These are phyloP conservation scores for Labroides dimidiatus DNA, from an alignment of 2,797 vertebrate genomes.

Conservation along the genomic window DNA sequence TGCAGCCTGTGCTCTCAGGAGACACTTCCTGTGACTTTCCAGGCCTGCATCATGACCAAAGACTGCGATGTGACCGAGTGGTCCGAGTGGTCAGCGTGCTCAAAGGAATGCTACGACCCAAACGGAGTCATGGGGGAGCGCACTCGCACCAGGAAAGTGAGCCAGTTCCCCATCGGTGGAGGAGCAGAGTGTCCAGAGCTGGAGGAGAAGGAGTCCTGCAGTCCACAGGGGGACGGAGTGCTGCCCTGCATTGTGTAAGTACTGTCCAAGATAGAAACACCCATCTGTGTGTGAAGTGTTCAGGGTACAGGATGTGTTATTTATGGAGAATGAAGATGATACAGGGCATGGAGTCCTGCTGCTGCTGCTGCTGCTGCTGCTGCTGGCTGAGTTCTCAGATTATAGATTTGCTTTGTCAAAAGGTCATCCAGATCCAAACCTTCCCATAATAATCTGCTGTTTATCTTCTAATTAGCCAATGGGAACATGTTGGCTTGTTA, in stretches of 20 bases:
- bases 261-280: not conserved
- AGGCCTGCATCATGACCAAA: conserved; percentile 92
- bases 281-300: no score
- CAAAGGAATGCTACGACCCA: conserved; percentile 89
- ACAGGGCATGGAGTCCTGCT: not conserved
- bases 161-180: conserved; percentile 88
- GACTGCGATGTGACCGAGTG: conserved; percentile 93
- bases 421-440: not conserved
- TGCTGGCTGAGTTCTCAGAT: not conserved
- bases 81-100: conserved; percentile 93
- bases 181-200: conserved; percentile 88
- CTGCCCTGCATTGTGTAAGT: conserved; percentile 91
- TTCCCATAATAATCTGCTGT: not conserved
- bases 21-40: conserved; percentile 90
- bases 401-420: not conserved
- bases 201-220: conserved; percentile 90
- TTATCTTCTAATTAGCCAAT: no score
- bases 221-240: conserved; percentile 84
- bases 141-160: conserved; percentile 86
- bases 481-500: no score
- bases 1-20: conserved; percentile 92
- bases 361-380: not conserved
- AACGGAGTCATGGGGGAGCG: conserved; percentile 87
- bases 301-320: no score
- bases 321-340: no score